Percentiles rank a stretch among this genome's conserved stretches.
These are phyloP conservation scores for Phoxinus phoxinus DNA, from an alignment of 2,113 vertebrate species.

Conservation along the genomic window DNA sequence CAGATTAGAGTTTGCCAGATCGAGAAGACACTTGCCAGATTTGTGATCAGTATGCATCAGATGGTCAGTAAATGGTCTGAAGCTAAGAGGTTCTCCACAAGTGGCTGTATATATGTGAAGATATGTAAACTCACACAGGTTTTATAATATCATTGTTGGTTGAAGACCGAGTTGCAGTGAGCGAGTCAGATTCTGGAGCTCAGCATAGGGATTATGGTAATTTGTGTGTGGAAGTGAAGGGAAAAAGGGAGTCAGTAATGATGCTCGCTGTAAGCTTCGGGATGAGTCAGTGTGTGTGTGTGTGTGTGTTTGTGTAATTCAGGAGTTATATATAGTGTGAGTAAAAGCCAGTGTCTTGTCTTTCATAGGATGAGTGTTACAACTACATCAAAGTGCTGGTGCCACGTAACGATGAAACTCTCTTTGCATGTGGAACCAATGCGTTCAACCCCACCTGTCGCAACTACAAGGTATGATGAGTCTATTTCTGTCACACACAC, in stretches of 20 bases:
- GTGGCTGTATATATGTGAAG: not conserved
- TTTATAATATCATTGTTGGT: constrained; percentile 15
- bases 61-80: not conserved
- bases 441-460: constrained; percentile 93
- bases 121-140: not conserved
- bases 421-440: constrained; percentile 92
- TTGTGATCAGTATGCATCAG: not conserved
- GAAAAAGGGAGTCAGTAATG: constrained; percentile 29
- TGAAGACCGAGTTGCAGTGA: constrained; percentile 37
- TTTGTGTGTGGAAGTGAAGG: constrained; percentile 40
- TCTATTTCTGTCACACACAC: not conserved
- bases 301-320: constrained; percentile 18
- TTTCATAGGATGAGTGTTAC: constrained; percentile 89
- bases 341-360: constrained; percentile 55
- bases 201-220: constrained; percentile 54
- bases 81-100: not conserved
- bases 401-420: constrained; percentile 83
- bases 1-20: not conserved
- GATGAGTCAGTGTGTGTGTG: constrained; percentile 22
- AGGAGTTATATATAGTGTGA: constrained; percentile 9
- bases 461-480: constrained; percentile 84
- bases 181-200: constrained; percentile 36
- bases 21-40: not conserved
- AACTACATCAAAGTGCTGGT: constrained; percentile 96
- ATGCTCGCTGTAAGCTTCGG: constrained; percentile 26